Evolutionary conservation across 2,888 invertebrate genomes (phyloP), one percentile per base, ranked within the genome.

Genomic region (Nebria salina): DNA sequence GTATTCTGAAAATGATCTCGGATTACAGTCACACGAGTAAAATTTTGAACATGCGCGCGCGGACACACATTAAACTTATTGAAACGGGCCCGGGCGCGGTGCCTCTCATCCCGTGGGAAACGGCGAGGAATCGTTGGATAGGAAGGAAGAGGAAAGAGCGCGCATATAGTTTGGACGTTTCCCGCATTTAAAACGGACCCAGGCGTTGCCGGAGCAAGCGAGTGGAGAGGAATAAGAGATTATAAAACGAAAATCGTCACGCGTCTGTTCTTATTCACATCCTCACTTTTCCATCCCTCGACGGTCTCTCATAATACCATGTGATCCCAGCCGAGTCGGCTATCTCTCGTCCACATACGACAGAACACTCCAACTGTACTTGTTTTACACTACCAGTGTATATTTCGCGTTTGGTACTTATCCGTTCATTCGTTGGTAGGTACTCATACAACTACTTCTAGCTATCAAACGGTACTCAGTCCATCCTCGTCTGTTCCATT

Each of bases 171-270:
- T 54, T 8, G 54, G 54, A 54, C 54, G 54, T 54, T 54, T 54
- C 7, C 54, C 54, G 54, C 54, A 54, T 54, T 13, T 54, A 13
- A 54, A 54, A 54, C 54, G 54, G 13, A 13, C 54, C 3, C 54
- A 13, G 13, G 54, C 54, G 54, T 13, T 54, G 54, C 6, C 54
- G 54, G 7, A 54, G 54, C 54, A 54, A 54, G 54, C 54, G 54
- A 54, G 54, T 13, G 54, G 13, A 54, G 54, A 54, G 54, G 54
- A 43, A 41, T 15, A 43, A 43, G 74, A 74, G 74, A 74, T 74
- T 74, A 74, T 74, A 74, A 74, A 74, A 74, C 74, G 74, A 20
- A 20, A 43, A 74, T 74, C 41, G 43, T 74, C 74, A 74, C 74
- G 74, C 43, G 34, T 20, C 43, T 13, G 15, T 74, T 43, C 74